Percentiles rank a stretch among this genome's conserved stretches.
Evolutionary conservation across 2,797 vertebrate species (phyloP).

Genomic region (Crax fasciolata): DNA sequence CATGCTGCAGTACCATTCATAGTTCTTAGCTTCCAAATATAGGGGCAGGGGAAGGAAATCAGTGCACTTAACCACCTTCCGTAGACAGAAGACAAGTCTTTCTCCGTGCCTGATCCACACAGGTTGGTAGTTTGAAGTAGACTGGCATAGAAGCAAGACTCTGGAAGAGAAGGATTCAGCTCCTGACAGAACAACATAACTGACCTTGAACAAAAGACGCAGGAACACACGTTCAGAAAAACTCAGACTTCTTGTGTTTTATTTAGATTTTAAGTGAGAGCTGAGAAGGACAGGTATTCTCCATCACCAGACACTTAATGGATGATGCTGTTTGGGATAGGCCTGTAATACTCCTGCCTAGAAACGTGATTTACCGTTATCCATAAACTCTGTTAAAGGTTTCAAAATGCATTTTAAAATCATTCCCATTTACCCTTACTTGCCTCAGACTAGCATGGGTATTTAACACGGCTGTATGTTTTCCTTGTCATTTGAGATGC

Average conservation of each 20-base stretch:
- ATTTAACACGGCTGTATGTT: constrained; percentile 47
- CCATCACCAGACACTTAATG: background rate
- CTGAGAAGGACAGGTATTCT: background rate
- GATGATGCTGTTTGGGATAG: background rate
- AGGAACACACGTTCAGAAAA: background rate
- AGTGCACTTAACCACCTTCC: background rate
- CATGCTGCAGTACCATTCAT: background rate
- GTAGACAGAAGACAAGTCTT: background rate
- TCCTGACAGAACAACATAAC: background rate
- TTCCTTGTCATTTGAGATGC: constrained; percentile 49
- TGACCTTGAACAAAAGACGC: background rate
- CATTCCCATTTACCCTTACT: constrained; percentile 30
- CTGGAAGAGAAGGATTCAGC: background rate
- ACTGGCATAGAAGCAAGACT: background rate
- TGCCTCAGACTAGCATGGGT: background rate
- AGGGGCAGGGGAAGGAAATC: constrained; percentile 25
- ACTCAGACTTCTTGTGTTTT: background rate
- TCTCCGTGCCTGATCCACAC: background rate
- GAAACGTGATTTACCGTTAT: constrained; percentile 35
- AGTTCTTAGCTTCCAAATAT: background rate
- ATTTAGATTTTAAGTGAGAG: background rate
- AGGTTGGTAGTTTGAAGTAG: background rate
- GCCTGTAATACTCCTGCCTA: background rate
- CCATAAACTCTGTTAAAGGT: background rate
- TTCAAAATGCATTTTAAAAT: constrained; percentile 45